These are phyloP conservation scores for Tenthredo amoena DNA, from an alignment of 2,888 invertebrate genomes.

Conservation along the genomic window DNA sequence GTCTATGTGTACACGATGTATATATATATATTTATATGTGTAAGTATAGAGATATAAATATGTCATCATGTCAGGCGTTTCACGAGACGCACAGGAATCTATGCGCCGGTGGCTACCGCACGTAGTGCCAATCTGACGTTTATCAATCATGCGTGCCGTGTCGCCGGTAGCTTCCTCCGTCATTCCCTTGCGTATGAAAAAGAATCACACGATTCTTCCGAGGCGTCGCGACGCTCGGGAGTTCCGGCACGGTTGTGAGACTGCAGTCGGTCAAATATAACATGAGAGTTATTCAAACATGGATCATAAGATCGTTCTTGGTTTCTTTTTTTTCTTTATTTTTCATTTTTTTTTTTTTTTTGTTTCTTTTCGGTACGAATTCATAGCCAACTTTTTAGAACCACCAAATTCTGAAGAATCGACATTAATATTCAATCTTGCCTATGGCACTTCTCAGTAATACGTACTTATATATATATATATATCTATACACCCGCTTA, in stretches of 20 bases:
- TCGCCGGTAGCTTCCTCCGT: conserved; percentile 51
- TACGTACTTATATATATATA: neutral
- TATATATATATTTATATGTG: neutral
- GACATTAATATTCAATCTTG: conserved; percentile 36
- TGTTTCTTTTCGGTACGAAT: neutral
- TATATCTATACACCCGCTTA: neutral
- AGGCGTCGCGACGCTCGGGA: conserved; percentile 27
- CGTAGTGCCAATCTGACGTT: conserved; percentile 64
- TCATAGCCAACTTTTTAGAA: neutral
- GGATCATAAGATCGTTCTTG: neutral
- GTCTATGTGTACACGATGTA: neutral
- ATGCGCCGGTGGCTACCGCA: conserved; percentile 59
- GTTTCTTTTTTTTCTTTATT: neutral
- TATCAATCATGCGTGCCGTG: conserved; percentile 65
- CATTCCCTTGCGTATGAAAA: conserved; percentile 40
- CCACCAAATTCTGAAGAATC: conserved; percentile 27
- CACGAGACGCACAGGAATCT: conserved; percentile 48
- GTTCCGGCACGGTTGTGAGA: conserved; percentile 10
- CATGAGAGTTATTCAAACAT: neutral
- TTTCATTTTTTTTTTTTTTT: neutral
- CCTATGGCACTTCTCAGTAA: conserved; percentile 4
- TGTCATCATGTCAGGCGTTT: conserved; percentile 52
- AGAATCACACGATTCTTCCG: conserved; percentile 27
- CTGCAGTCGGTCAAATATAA: conserved; percentile 7
- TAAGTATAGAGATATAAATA: conserved; percentile 28